These are phyloP conservation scores for Triops longicaudatus DNA, from an alignment of 1,140 invertebrate genomes.

Conservation along the genomic window DNA sequence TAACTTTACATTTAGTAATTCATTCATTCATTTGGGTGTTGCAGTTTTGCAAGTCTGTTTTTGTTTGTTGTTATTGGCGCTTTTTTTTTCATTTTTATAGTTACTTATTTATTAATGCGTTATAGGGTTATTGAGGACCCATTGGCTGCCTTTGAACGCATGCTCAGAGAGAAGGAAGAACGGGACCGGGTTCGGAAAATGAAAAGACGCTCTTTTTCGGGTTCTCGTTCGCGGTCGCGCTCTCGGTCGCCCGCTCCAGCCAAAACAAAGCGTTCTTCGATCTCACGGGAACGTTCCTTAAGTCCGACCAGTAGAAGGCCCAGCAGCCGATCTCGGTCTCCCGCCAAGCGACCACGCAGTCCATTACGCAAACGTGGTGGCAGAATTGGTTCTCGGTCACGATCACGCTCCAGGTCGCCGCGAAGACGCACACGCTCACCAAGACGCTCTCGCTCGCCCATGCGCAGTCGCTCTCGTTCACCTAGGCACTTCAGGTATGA, in stretches of 20 bases:
- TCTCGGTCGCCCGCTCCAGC: conserved; percentile 32
- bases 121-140: conserved; percentile 66
- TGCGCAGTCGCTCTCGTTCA: conserved; percentile 29
- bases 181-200: conserved; percentile 46
- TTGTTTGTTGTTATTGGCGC: no score
- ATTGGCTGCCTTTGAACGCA: conserved; percentile 71
- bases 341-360: background rate
- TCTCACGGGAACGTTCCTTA: conserved; percentile 34
- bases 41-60: no score
- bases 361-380: conserved; percentile 25
- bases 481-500: conserved; percentile 25
- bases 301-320: conserved; percentile 24
- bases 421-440: conserved; percentile 20
- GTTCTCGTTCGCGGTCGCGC: conserved; percentile 31
- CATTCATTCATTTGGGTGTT: no score
- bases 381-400: conserved; percentile 31
- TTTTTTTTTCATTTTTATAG: no score
- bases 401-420: conserved; percentile 36
- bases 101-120: background rate
- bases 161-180: conserved; percentile 73
- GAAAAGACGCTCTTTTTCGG: conserved; percentile 29
- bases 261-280: conserved; percentile 30
- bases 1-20: no score
- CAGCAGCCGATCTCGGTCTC: conserved; percentile 28
- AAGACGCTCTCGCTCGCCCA: conserved; percentile 27